Evolutionary conservation across 2,797 vertebrate species (phyloP).

Genomic region (Macroramphosus scolopax): DNA sequence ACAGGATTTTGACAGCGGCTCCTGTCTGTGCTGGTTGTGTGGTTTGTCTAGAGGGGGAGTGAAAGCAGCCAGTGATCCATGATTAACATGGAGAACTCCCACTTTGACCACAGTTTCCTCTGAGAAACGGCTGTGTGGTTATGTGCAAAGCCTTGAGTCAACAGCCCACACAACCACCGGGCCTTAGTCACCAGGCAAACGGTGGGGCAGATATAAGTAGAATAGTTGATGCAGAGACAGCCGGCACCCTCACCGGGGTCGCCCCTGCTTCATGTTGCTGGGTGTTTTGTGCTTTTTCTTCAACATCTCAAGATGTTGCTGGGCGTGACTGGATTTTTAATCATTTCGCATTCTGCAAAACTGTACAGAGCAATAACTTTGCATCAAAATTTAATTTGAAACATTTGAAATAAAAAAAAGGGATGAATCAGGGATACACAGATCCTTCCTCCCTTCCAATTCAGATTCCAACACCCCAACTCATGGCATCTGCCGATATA

Average conservation of each 20-base stretch:
- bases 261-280: conserved; percentile 27
- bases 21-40: conserved; percentile 49
- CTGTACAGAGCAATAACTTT: conserved; percentile 3
- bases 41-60: conserved; percentile 69
- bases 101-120: conserved; percentile 77
- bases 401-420: conserved; percentile 14
- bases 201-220: conserved; percentile 41
- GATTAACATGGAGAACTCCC: conserved; percentile 76
- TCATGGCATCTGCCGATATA: too few relatives aligned
- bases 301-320: conserved; percentile 27
- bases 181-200: conserved; percentile 69
- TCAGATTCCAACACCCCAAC: not conserved
- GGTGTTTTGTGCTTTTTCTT: conserved; percentile 46
- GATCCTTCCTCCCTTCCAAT: not conserved
- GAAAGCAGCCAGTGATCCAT: conserved; percentile 71
- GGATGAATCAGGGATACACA: not conserved
- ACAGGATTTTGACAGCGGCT: conserved; percentile 50
- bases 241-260: conserved; percentile 21
- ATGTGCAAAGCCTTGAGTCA: conserved; percentile 72
- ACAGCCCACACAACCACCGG: conserved; percentile 67
- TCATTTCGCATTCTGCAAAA: conserved; percentile 20
- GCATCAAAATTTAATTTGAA: conserved; percentile 5
- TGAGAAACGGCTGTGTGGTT: conserved; percentile 68
- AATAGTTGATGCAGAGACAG: conserved; percentile 50
- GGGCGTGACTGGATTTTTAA: conserved; percentile 37